These are phyloP conservation scores for Panagrolaimus sp. DNA, from an alignment of 1,140 invertebrate species.

Conservation along the genomic window DNA sequence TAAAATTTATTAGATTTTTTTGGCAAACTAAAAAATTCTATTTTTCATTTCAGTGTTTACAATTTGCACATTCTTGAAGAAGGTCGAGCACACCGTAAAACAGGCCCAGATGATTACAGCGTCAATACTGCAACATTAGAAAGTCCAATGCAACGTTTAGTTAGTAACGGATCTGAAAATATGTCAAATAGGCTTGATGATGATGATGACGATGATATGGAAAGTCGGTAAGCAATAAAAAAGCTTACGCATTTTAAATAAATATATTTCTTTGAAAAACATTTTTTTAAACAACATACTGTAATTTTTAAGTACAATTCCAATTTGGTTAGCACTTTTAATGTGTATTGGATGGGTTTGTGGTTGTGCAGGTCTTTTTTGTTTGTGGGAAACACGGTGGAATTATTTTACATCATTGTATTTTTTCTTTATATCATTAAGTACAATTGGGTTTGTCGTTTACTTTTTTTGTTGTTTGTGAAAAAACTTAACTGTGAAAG, in stretches of 20 bases:
- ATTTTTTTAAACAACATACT: neutral
- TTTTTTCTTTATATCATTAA: slow-evolving; percentile 88
- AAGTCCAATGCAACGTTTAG: neutral
- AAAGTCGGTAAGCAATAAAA: slow-evolving; percentile 19
- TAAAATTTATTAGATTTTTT: neutral
- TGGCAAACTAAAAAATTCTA: neutral
- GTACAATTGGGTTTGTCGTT: slow-evolving; percentile 69
- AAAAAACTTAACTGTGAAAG: neutral
- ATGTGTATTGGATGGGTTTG: slow-evolving; percentile 56
- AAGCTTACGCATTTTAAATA: neutral
- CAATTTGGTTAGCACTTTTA: slow-evolving; percentile 54
- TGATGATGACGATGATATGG: slow-evolving; percentile 24
- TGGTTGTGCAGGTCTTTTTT: slow-evolving; percentile 50
- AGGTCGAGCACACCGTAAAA: neutral
- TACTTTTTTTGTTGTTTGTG: slow-evolving; percentile 6
- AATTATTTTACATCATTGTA: slow-evolving; percentile 80
- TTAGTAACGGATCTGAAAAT: slow-evolving; percentile 6
- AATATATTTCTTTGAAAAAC: neutral
- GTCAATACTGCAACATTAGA: slow-evolving; percentile 15
- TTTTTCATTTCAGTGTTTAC: slow-evolving; percentile 11
- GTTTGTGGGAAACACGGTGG: slow-evolving; percentile 71
- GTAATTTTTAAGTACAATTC: slow-evolving; percentile 45
- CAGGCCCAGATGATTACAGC: neutral
- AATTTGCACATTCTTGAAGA: slow-evolving; percentile 7
- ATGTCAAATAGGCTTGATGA: slow-evolving; percentile 13